Conservation (phyloP, 1,140 invertebrate genomes). For the Kradibia gibbosae region DNA sequence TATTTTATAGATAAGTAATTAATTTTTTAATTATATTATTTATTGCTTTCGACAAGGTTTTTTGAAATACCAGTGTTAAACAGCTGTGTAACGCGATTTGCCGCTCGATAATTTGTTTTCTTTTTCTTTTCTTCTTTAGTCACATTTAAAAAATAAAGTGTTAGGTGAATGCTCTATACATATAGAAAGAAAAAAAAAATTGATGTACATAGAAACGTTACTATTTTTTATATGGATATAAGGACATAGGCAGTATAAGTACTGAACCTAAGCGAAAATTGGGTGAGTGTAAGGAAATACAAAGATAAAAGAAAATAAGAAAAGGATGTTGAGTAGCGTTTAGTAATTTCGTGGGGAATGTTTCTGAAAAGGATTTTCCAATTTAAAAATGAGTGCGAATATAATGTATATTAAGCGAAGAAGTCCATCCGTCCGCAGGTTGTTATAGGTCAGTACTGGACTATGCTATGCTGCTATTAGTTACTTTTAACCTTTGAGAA, state of each 20-base stretch:
- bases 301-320: conserved; percentile 33
- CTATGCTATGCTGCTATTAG: conserved; percentile 71
- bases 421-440: conserved; percentile 69
- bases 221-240: conserved; percentile 67
- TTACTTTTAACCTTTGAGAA: conserved; percentile 61
- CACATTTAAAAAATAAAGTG: conserved; percentile 20
- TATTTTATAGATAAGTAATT: conserved; percentile 28
- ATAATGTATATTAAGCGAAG: conserved; percentile 32
- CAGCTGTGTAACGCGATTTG: conserved; percentile 53
- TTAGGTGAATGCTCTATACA: conserved; percentile 47
- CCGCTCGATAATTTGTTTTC: conserved; percentile 46
- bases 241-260: conserved; percentile 64
- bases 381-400: conserved; percentile 31
- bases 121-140: conserved; percentile 6
- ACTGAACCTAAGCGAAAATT: conserved; percentile 66
- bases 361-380: conserved; percentile 35
- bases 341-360: conserved; percentile 42
- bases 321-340: conserved; percentile 37
- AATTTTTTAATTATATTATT: conserved; percentile 23
- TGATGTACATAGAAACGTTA: conserved; percentile 62
- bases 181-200: conserved; percentile 47
- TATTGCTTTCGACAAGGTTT: conserved; percentile 4
- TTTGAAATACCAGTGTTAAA: conserved; percentile 23
- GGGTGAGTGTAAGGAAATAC: conserved; percentile 43
- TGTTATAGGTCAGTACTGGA: conserved; percentile 73